phyloP scores from a whole-genome alignment of 2,888 invertebrate genomes.

The Alviniconcha strummeri region DNA sequence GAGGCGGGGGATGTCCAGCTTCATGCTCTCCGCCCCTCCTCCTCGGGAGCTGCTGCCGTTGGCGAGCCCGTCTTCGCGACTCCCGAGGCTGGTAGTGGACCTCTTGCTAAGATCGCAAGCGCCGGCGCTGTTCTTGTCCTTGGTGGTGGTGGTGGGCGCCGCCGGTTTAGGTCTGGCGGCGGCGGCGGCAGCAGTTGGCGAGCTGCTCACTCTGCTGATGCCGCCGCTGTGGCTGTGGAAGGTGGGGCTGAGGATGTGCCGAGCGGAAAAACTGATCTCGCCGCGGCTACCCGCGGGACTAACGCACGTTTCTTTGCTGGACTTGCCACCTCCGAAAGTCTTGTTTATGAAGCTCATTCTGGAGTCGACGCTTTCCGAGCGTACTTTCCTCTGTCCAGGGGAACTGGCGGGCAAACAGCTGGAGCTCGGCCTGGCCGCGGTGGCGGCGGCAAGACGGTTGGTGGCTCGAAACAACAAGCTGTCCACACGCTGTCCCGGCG shows the following conservation, averaged over 20 bases:
- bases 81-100: background rate
- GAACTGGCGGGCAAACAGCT: background rate
- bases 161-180: too few relatives aligned
- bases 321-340: conserved; percentile 18
- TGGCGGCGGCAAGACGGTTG: conserved; percentile 19
- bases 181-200: background rate
- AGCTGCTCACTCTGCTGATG: background rate
- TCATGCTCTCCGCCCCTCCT: conserved; percentile 9
- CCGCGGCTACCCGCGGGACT: background rate
- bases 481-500: conserved; percentile 30
- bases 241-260: conserved; percentile 25
- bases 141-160: background rate
- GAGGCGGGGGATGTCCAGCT: conserved; percentile 28
- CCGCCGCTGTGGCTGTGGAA: conserved; percentile 1
- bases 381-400: background rate
- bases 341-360: conserved; percentile 28
- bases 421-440: background rate
- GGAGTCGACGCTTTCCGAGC: conserved; percentile 13
- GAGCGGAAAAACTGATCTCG: conserved; percentile 18
- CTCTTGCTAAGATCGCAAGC: conserved; percentile 13
- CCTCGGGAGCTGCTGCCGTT: background rate
- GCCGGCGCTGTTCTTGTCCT: background rate
- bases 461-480: conserved; percentile 29
- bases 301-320: conserved; percentile 10
- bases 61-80: background rate